Base-by-base conservation (phyloP, 2,888 invertebrate genomes). In the Notocelia uddmanniana region DNA sequence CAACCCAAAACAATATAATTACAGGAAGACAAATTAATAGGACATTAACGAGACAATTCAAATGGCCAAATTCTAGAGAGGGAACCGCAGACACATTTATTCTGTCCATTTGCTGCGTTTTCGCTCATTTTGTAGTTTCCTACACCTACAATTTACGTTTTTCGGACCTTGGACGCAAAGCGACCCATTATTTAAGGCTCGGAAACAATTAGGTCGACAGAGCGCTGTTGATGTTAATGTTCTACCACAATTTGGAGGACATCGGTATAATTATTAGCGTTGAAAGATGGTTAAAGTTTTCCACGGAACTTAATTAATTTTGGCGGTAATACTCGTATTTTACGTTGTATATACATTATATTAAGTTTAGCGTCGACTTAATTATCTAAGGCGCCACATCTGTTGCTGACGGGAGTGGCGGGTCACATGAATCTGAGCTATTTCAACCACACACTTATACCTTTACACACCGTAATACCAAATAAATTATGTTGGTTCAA, bases 21-120 rank as follows among this genome's bases (percentile, higher is more conserved):
- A 74, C 74, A 75, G 48, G 23, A 59, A 69, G 75, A 80, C 78
- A 81, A 81, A 86, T 80, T 83, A 86, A 85, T 82, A 83, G 78
- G 79, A 80, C 78, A 82, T 83, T 84, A 87, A 87, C 84, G 82
- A 83, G 81, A 84, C 82, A 84, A 83, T 89, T 87, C 85, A 82
- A 87, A 87, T 81, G 80, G 80, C 80, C 76, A 79, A 85, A 83
- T 84, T 84, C 74, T 74, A 70, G 48, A 59, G 72, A 66, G 83
- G 73, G 75, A 82, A 84, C 88, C 87, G 78, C 85, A 82, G 76
- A 75, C 78, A 80, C 81, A 78, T 83, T 83, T 81, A 59, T 73
- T 83, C 81, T 73, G 78, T 80, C 82, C 81, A 77, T 80, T 81
- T 77, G 73, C 74, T 77, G 73, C 76, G 75, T 78, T 77, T 74